Evolutionary conservation across 2,888 invertebrate genomes (phyloP).

Genomic region (Cosmorhoe ocellata): DNA sequence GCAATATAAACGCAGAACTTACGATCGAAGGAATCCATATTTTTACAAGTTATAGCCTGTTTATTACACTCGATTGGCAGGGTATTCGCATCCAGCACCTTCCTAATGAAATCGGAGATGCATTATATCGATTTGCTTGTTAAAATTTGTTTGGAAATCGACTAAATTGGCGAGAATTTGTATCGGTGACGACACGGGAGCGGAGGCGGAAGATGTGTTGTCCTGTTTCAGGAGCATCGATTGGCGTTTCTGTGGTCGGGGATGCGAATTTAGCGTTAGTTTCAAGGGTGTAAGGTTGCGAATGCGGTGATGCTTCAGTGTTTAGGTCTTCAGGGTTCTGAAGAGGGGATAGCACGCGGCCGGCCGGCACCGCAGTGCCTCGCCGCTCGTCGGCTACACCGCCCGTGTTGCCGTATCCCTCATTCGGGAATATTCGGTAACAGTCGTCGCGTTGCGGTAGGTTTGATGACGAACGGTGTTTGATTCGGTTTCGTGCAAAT

Average conservation of each 20-base stretch:
- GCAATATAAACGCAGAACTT: slow-evolving; percentile 46
- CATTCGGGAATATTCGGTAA: slow-evolving; percentile 50
- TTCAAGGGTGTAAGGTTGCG: slow-evolving; percentile 41
- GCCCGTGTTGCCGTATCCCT: slow-evolving; percentile 51
- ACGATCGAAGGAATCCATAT: slow-evolving; percentile 48
- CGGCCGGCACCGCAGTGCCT: slow-evolving; percentile 74
- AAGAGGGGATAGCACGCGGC: slow-evolving; percentile 65
- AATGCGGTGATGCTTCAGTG: slow-evolving; percentile 49
- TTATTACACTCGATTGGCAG: slow-evolving; percentile 46
- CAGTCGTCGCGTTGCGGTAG: slow-evolving; percentile 68
- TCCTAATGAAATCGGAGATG: slow-evolving; percentile 59
- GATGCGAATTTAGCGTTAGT: slow-evolving; percentile 40
- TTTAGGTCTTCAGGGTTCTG: slow-evolving; percentile 50
- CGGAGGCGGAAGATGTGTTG: slow-evolving; percentile 76
- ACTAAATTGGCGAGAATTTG: slow-evolving; percentile 62
- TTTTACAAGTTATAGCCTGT: slow-evolving; percentile 49
- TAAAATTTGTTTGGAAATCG: slow-evolving; percentile 50
- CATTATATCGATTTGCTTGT: slow-evolving; percentile 55
- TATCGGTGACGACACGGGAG: slow-evolving; percentile 59
- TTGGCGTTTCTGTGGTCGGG: slow-evolving; percentile 53
- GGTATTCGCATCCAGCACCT: slow-evolving; percentile 47
- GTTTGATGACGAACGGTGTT: slow-evolving; percentile 48
- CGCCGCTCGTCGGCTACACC: slow-evolving; percentile 67
- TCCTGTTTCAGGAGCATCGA: slow-evolving; percentile 79
- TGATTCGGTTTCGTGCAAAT: slow-evolving; percentile 41